Evolutionary conservation across 2,888 invertebrate genomes (phyloP), one percentile per base, ranked within the genome.

Genomic region (Thymelicus lineola): DNA sequence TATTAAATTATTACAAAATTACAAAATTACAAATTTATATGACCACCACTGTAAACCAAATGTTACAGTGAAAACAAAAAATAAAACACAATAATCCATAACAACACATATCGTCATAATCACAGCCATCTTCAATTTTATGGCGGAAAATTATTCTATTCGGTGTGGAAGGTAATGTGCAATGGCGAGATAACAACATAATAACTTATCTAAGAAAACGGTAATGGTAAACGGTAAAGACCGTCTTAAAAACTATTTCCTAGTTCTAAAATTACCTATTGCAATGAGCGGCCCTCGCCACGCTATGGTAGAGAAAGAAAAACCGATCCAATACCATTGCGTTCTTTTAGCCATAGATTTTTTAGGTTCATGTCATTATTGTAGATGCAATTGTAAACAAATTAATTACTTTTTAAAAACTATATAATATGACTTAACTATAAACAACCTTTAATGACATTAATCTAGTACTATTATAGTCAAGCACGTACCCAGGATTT

Each of bases 261-360:
- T 68, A 62, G 55, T 62, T 68, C 68, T 69, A 73, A 62, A 72
- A 71, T 76, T 75, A 76, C 75, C 75, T 69, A 58, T 38, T 53
- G 55, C 46, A 73, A 75, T 75, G 75, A 77, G 77, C 79, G 87
- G 79, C 86, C 82, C 81, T 86, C 84, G 82, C 79, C 82, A 83
- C 82, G 85, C 78, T 82, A 71, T 76, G 75, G 72, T 81, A 80
- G 77, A 77, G 70, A 79, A 73, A 72, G 66, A 78, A 80, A 78
- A 70, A 64, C 80, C 75, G 60, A 53, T 38, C 67, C 55, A 68
- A 71, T 63, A 59, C 20, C 12, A 17, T 36, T 0, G 50, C 36
- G 46, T 66, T 58, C 48, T 66, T 20, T 66, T 46, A 45, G 6
- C 15, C 45, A 46, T 48, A 35, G 20, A 28, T 66, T 65, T 66